Evolutionary conservation across 2,113 vertebrate species (phyloP).

Genomic region (Manacus vitellinus): DNA sequence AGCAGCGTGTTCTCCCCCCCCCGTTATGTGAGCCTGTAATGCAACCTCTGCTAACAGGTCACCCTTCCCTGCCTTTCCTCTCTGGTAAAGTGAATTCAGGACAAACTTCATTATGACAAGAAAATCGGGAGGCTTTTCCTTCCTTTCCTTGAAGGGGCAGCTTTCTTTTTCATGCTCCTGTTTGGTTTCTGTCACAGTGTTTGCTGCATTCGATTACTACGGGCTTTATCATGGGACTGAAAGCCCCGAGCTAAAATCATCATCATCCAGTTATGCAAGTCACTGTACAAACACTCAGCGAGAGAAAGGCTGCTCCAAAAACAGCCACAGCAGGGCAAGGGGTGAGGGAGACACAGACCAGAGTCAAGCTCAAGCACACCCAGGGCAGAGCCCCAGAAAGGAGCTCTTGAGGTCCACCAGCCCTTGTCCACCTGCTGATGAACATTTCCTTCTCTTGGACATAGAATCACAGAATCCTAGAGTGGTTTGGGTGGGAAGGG

Average conservation of each 20-base stretch:
- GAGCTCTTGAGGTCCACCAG: not conserved
- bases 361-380: not conserved
- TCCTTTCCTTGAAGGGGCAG: not conserved
- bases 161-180: not conserved
- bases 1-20: not conserved
- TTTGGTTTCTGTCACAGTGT: not conserved
- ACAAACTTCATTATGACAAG: not conserved
- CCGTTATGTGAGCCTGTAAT: not conserved
- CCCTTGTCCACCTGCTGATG: not conserved
- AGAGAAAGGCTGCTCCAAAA: conserved; percentile 6
- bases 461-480: not conserved
- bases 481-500: not conserved
- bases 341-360: not conserved
- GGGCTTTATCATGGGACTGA: not conserved
- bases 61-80: not conserved
- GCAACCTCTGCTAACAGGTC: conserved; percentile 13
- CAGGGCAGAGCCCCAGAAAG: not conserved
- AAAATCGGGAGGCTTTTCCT: not conserved
- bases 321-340: not conserved
- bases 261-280: not conserved
- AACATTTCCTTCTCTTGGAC: not conserved
- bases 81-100: not conserved
- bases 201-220: not conserved
- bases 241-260: conserved; percentile 19
- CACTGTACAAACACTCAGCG: not conserved